These are phyloP conservation scores for Gyrodactylus salaris DNA, from an alignment of 1,140 invertebrate genomes.

Conservation along the genomic window DNA sequence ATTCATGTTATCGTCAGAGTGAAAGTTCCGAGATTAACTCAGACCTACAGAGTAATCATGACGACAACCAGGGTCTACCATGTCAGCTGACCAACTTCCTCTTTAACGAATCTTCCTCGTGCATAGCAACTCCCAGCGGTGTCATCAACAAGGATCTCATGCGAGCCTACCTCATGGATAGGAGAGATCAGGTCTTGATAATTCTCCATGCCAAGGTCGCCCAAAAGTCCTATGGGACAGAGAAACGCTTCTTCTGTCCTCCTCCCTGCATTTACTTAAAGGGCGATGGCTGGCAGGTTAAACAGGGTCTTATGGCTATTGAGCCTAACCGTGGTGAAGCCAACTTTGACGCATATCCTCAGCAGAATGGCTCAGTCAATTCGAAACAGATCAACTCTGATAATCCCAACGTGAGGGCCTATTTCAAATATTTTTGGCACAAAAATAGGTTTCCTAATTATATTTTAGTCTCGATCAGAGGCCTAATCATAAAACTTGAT, in stretches of 20 bases:
- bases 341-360: too few species aligned
- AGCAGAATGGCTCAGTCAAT: too few species aligned
- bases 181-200: constrained; percentile 73
- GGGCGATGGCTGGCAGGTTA: constrained; percentile 73
- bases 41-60: not conserved
- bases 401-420: not conserved
- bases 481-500: constrained; percentile 96
- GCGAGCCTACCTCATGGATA: constrained; percentile 63
- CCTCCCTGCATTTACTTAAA: constrained; percentile 93
- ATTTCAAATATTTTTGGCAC: too few species aligned
- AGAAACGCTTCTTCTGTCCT: constrained; percentile 96
- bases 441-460: too few species aligned
- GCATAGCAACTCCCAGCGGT: not conserved
- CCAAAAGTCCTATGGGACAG: constrained; percentile 96
- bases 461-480: constrained; percentile 42
- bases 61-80: not conserved
- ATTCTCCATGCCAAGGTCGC: constrained; percentile 88
- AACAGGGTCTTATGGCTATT: constrained; percentile 26
- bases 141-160: constrained; percentile 48
- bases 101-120: not conserved
- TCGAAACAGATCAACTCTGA: not conserved
- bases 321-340: too few species aligned
- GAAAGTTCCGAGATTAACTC: not conserved
- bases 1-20: not conserved
- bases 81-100: not conserved